phyloP scores from a whole-genome alignment of 1,140 invertebrate species.

The Halotydeus destructor region DNA sequence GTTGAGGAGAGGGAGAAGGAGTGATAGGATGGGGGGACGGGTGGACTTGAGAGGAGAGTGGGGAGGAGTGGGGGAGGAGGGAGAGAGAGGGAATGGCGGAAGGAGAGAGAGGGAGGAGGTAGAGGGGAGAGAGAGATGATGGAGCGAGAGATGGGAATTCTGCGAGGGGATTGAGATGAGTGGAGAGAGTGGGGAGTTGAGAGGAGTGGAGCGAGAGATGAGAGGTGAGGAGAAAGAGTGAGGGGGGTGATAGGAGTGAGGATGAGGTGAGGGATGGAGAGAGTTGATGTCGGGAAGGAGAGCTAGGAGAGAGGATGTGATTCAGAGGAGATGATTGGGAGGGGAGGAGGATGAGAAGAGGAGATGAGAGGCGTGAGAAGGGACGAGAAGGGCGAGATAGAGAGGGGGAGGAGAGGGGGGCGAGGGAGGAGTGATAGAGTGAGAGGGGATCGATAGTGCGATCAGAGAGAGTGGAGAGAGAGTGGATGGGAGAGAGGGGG shows the following conservation, averaged over 20 bases:
- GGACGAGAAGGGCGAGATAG: too few species aligned
- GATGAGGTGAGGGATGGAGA: neutral
- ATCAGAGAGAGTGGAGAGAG: neutral
- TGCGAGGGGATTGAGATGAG: neutral
- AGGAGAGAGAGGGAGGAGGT: neutral
- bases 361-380: neutral
- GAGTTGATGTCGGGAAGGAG: neutral
- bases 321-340: neutral
- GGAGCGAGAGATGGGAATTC: neutral
- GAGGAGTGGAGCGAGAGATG: neutral
- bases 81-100: neutral
- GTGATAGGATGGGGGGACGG: neutral
- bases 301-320: neutral
- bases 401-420: neutral
- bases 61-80: neutral
- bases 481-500: neutral
- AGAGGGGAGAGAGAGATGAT: neutral
- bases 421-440: neutral
- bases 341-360: neutral
- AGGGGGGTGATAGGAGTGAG: neutral
- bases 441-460: neutral
- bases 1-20: too few species aligned
- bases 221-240: neutral
- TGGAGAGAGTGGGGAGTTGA: too few species aligned
- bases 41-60: neutral